Evolutionary conservation across 2,113 vertebrate genomes (phyloP).

Genomic region (Hippolais icterina): DNA sequence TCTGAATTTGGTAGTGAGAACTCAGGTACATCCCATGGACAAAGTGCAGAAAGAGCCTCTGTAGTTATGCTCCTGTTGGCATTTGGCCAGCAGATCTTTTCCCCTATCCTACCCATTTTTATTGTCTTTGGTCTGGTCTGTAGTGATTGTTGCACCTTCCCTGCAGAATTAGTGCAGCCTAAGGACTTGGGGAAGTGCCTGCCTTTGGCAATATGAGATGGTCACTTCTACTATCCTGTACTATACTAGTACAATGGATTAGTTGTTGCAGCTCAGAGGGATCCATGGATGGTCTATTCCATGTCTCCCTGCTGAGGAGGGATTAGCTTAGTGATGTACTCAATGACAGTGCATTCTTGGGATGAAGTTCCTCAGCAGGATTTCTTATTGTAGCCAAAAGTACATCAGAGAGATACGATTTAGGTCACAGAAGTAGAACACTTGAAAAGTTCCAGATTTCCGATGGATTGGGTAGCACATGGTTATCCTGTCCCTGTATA

Average conservation of each 20-base stretch:
- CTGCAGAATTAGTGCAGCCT: neutral
- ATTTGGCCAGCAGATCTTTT: neutral
- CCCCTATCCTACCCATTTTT: neutral
- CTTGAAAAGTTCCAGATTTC: neutral
- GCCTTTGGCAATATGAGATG: neutral
- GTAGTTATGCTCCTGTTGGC: neutral
- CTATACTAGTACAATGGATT: neutral
- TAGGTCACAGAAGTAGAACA: conserved; percentile 6
- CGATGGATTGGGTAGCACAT: neutral
- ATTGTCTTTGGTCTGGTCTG: neutral
- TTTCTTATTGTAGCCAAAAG: neutral
- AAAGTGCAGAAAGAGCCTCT: neutral
- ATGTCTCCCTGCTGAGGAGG: neutral
- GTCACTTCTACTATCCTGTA: neutral
- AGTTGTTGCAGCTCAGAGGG: neutral
- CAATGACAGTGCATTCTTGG: neutral
- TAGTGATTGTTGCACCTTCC: neutral
- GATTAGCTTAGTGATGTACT: neutral
- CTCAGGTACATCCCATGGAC: accelerated
- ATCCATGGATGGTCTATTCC: neutral
- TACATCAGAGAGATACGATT: neutral
- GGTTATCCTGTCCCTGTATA: neutral
- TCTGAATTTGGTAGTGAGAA: neutral
- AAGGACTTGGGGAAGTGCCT: neutral
- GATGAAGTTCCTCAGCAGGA: neutral